Evolutionary conservation across 64 coral and sea anemone species (phyloP), one percentile per base, ranked within the genome.

Genomic region (Cladopsammia gracilis): DNA sequence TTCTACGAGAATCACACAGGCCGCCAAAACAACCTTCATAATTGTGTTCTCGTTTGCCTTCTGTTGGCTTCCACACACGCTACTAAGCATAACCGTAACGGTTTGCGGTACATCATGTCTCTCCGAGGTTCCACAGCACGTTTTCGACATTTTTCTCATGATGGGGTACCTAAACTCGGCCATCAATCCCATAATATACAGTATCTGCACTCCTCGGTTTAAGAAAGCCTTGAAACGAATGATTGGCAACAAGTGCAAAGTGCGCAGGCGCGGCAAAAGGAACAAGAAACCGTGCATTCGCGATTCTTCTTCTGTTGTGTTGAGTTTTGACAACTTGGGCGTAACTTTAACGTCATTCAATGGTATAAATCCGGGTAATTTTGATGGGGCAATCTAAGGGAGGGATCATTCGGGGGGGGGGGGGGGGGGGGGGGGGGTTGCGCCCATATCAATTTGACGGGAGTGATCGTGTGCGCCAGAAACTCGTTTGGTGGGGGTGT

Each of bases 41-140:
- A 95, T 92, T 24, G 76, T 95, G 19, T 90, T 71, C 16, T 58
- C 94, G 45, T 95, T 95, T 34, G 67, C 91, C 15, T 73, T 91
- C 45, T 95, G 89, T 47, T 95, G 94, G 94, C 57, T 92, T 14
- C 94, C 89, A 16, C 72, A 88, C 48, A 81, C 89, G 7, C 52
- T 92, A 7, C 24, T 54, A 16, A 95, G 94, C 13, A 86, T 92
- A n/a, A 64, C 76, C 8, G 14, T 66, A 24, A 67, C 48, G 42
- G 6, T 92, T 46, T 62, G 48, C n/a, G 43, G 34, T 34, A 0
- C 46, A 20, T 44, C 85, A 0, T 67, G 48, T 43, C 10, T 46
- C 1, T 4, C 3, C 47, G 16, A 49, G 15, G 45, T 83, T 3
- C 70, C 90, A 20, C 4, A 25, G 3, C 24, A 92, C 48, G 57